Evolutionary conservation across 1,140 invertebrate genomes (phyloP).

Genomic region (Pectinophora gossypiella): DNA sequence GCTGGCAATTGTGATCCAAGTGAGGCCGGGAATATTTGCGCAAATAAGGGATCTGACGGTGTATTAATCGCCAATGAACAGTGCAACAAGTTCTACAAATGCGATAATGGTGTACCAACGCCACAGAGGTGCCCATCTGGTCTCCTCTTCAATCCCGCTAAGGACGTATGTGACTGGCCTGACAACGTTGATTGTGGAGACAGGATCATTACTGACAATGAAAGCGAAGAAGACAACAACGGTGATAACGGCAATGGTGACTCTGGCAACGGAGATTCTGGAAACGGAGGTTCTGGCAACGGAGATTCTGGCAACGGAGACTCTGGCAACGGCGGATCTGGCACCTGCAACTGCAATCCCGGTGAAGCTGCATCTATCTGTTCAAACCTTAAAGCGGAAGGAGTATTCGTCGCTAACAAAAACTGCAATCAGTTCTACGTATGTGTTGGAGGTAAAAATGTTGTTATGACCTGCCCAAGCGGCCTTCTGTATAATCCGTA

Average conservation of each 20-base stretch:
- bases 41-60: slow-evolving; percentile 19
- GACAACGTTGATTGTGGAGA: slow-evolving; percentile 62
- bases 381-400: slow-evolving; percentile 19
- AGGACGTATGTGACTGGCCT: slow-evolving; percentile 77
- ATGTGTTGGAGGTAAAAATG: slow-evolving; percentile 18
- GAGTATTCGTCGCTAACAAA: slow-evolving; percentile 24
- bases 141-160: slow-evolving; percentile 75
- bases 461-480: slow-evolving; percentile 14
- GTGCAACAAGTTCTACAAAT: slow-evolving; percentile 33
- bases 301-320: neutral
- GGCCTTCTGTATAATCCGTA: slow-evolving; percentile 76
- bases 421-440: slow-evolving; percentile 36
- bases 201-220: slow-evolving; percentile 9
- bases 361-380: slow-evolving; percentile 28
- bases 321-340: neutral
- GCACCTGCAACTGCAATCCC: slow-evolving; percentile 22
- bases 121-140: slow-evolving; percentile 20
- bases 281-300: neutral
- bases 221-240: neutral
- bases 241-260: slow-evolving; percentile 7
- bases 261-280: slow-evolving; percentile 6
- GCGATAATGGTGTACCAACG: slow-evolving; percentile 19
- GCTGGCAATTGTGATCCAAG: slow-evolving; percentile 26
- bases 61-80: slow-evolving; percentile 28
- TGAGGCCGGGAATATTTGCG: slow-evolving; percentile 29